phyloP scores from a whole-genome alignment of 2,888 invertebrate species.

The Drosophila anomelani region DNA sequence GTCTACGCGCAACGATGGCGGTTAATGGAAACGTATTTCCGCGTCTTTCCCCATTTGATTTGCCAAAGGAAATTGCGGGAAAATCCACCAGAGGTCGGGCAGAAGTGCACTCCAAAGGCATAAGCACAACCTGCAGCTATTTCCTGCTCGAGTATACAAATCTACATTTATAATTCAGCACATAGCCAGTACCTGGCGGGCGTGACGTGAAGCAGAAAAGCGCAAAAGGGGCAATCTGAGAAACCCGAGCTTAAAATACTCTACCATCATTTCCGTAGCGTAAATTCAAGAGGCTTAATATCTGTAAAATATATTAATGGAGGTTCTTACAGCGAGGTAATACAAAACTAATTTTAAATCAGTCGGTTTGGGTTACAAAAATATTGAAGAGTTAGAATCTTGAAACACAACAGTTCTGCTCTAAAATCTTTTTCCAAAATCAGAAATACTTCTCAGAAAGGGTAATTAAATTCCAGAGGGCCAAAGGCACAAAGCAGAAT shows the following conservation, averaged over 20 bases:
- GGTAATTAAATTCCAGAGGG: slow-evolving; percentile 13
- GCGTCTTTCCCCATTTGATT: not conserved
- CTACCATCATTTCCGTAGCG: not conserved
- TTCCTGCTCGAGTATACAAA: slow-evolving; percentile 61
- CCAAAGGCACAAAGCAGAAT: slow-evolving; percentile 16
- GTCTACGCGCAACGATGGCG: not conserved
- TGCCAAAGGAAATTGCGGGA: slow-evolving; percentile 4
- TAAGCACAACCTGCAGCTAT: slow-evolving; percentile 57
- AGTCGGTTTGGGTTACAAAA: rapidly evolving
- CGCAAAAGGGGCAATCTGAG: not conserved
- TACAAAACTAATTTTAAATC: not conserved
- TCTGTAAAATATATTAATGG: not conserved
- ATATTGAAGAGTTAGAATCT: not conserved
- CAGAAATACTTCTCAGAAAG: slow-evolving; percentile 3
- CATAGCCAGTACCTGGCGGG: slow-evolving; percentile 41
- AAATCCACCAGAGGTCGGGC: not conserved
- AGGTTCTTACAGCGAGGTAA: not conserved
- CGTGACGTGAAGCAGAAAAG: slow-evolving; percentile 21
- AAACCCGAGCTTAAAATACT: slow-evolving; percentile 11
- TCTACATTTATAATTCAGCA: slow-evolving; percentile 64
- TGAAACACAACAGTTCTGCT: too few relatives aligned
- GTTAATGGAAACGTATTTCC: slow-evolving; percentile 5
- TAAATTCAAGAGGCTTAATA: not conserved
- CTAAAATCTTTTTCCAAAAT: not conserved
- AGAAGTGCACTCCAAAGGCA: slow-evolving; percentile 39